Evolutionary conservation across 2,888 invertebrate genomes (phyloP), one percentile per base, ranked within the genome.

Genomic region (Caenorhabditis afra): DNA sequence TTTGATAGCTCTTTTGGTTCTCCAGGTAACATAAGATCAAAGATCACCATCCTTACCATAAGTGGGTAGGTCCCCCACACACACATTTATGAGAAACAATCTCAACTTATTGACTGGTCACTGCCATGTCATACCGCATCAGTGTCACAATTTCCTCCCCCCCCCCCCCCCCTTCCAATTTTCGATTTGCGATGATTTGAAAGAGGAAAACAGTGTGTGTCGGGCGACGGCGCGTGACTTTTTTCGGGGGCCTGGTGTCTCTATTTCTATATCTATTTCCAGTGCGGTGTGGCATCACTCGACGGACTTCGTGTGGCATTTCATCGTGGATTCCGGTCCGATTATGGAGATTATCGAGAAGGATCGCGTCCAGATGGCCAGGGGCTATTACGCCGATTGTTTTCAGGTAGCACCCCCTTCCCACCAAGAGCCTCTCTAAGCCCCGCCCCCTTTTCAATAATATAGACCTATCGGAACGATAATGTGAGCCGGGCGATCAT

Each of bases 341-440:
- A 50, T 85, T 16, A 52, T 59, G 35, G 81, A 85, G 44, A 79
- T 83, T 47, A 66, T 81, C 16, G 66, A 68, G n/a, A 66, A 66
- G 49, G 79, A 81, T 18, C 47, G 64, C 18, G 22, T 77, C 16
- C 77, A 78, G 58, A 77, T 71, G 52, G 53, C 55, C 49, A 55
- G 81, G 20, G 85, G 85, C 12, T 85, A 84, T 53, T 85, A 83
- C 75, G 70, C 80, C 11, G 82, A 81, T 59, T 81, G 78, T 47
- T 80, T 84, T 71, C 84, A 84, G 78, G 83, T 83, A 50, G 35
- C 12, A 16, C 37, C 0, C 8, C 8, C 14, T 44, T 29, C 3
- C 29, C 29, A 7, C 29, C 29, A 29, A 3, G 7, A 29, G 3
- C 29, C 29, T 29, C 29, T 7, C 29, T n/a, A n/a, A n/a, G n/a